Evolutionary conservation across 2,113 vertebrate species (phyloP), one percentile per base, ranked within the genome.

Genomic region (Eleginops maclovinus): DNA sequence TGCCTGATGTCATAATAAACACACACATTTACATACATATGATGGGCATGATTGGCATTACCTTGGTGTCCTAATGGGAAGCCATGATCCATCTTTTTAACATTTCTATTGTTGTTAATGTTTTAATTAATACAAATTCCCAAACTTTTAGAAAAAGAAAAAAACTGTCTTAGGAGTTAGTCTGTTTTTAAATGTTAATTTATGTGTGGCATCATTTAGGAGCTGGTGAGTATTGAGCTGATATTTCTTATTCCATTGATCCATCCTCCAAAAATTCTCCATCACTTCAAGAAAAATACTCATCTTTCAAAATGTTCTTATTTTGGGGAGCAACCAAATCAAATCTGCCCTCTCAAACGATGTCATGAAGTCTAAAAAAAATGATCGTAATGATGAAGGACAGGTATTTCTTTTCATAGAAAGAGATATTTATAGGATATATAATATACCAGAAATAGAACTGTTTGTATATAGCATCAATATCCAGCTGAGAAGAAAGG

Each of bases 401-500:
- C 10, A n/a, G 47, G 41, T 53, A 21, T 43, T 60, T 83, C 21
- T 68, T 82, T 61, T 62, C 19, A 74, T 59, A 62, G 59, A 41
- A 72, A 53, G 12, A 17, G 19, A 59, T 66, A 26, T 74, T 74
- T 72, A 63, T 73, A 2, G 31, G 26, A 13, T 24, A 16, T 16
- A 40, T 40, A 26, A 58, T 50, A 63, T 66, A 28, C 50, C 14
- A 65, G 26, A 55, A 68, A 66, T 15, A 9, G 24, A 58, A 46
- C 47, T 26, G 41, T n/a, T 62, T 72, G 28, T 64, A 28, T 59
- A 62, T 44, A 44, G 24, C 65, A 56, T 81, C 49, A 72, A 72
- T 87, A 62, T 36, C 31, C 49, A 44, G 69, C 49, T 56, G 66
- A 73, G 63, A 66, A 65, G 54, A 75, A 86, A 75, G 50, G 71